Evolutionary conservation across 2,797 vertebrate species (phyloP).

Genomic region (Lateolabrax maculatus): DNA sequence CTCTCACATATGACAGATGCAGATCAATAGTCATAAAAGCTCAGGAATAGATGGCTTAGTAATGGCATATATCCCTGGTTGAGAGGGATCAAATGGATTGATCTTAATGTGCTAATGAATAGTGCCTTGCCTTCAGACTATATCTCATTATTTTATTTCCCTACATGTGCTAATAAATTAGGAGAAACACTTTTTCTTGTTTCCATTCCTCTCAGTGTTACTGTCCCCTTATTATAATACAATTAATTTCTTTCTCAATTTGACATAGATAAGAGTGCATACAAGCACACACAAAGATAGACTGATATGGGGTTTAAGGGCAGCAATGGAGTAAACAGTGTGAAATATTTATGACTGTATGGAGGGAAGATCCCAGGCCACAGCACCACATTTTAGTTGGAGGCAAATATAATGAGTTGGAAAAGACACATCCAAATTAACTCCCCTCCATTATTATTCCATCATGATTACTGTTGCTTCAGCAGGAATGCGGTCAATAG

Average conservation of each 20-base stretch:
- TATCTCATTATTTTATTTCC: background rate
- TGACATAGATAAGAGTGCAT: slow-evolving; percentile 19
- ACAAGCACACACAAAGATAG: background rate
- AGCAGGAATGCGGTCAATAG: background rate
- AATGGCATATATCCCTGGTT: slow-evolving; percentile 27
- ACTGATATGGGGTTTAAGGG: slow-evolving; percentile 38
- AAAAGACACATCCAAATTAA: slow-evolving; percentile 21
- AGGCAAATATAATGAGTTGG: slow-evolving; percentile 23
- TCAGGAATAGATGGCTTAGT: slow-evolving; percentile 39
- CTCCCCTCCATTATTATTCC: background rate
- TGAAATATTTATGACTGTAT: slow-evolving; percentile 62
- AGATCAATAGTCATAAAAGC: slow-evolving; percentile 63
- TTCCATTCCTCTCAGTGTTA: slow-evolving; percentile 7
- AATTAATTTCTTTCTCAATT: slow-evolving; percentile 28
- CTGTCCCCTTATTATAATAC: slow-evolving; percentile 10
- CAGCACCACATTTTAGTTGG: slow-evolving; percentile 22
- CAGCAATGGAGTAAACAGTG: slow-evolving; percentile 49
- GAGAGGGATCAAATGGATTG: slow-evolving; percentile 26
- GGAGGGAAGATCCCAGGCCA: slow-evolving; percentile 11
- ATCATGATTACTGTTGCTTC: slow-evolving; percentile 2
- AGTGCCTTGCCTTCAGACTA: background rate
- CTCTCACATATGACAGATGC: slow-evolving; percentile 34
- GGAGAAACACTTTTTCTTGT: background rate
- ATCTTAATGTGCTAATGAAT: slow-evolving; percentile 24
- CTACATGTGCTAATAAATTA: background rate